A percentile compares a stretch with the other conserved stretches of the same genome.
Conservation (phyloP, 2,113 vertebrate species). For the rabbit (Oryctolagus cuniculus) region DNA sequence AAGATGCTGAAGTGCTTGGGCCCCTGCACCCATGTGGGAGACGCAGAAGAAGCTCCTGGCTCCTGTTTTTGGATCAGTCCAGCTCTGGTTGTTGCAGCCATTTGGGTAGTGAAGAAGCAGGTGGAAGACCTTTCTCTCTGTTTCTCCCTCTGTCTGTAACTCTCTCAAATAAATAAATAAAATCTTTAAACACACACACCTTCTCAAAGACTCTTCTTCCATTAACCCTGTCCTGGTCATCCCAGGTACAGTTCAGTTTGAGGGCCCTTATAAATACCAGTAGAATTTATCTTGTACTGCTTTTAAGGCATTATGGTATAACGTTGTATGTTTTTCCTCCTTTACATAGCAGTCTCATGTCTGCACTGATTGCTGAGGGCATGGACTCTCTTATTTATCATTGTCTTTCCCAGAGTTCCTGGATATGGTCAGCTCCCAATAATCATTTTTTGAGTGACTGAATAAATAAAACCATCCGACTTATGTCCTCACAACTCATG, state of each 20-base stretch:
- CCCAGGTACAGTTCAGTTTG: not conserved
- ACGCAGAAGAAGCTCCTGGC: too few species aligned
- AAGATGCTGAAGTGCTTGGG: too few species aligned
- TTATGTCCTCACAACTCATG: slow-evolving; percentile 17
- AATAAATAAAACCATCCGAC: not conserved
- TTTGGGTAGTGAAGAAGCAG: too few species aligned
- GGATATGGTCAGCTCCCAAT: not conserved
- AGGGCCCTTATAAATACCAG: not conserved
- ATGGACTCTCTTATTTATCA: not conserved
- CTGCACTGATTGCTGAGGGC: not conserved
- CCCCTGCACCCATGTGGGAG: too few species aligned
- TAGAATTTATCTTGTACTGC: not conserved
- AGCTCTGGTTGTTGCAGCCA: too few species aligned
- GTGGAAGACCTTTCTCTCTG: too few species aligned
- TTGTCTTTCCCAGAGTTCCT: not conserved
- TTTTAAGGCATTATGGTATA: not conserved
- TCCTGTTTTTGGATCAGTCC: too few species aligned
- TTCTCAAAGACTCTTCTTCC: not conserved
- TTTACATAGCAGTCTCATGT: not conserved
- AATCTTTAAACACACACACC: too few species aligned
- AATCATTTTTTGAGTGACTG: slow-evolving; percentile 17
- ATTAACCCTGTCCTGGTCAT: not conserved
- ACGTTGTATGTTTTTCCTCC: not conserved
- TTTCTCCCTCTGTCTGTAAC: too few species aligned
- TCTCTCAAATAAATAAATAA: too few species aligned